Conservation (phyloP, 2,888 invertebrate genomes). For the Macrosiphum euphorbiae region DNA sequence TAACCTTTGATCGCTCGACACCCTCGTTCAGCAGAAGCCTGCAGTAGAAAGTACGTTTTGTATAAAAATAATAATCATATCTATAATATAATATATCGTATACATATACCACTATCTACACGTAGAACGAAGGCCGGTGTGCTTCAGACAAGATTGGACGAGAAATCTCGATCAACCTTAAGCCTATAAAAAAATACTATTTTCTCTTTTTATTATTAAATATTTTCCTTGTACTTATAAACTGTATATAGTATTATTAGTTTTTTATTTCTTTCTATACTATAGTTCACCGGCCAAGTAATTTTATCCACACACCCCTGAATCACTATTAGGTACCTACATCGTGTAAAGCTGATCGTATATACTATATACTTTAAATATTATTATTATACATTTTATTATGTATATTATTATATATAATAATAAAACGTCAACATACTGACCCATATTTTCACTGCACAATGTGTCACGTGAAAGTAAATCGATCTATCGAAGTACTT, state of each 20-base stretch:
- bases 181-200: background rate
- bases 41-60: slow-evolving; percentile 30
- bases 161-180: slow-evolving; percentile 39
- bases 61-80: slow-evolving; percentile 29
- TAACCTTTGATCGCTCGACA: background rate
- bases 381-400: too few species aligned
- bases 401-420: background rate
- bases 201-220: slow-evolving; percentile 21
- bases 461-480: background rate
- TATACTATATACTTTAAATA: background rate
- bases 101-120: background rate
- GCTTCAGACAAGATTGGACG: slow-evolving; percentile 20
- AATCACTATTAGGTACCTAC: background rate
- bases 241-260: background rate
- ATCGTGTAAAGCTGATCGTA: background rate
- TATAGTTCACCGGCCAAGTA: background rate
- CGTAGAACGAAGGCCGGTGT: background rate
- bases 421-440: background rate
- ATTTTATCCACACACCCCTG: background rate
- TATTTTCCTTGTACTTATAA: background rate
- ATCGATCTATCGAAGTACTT: background rate
- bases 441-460: background rate
- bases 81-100: background rate
- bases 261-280: background rate
- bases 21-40: background rate